Evolutionary conservation across 2,113 vertebrate genomes (phyloP), one percentile per base, ranked within the genome.

Genomic region (Mesocricetus auratus): DNA sequence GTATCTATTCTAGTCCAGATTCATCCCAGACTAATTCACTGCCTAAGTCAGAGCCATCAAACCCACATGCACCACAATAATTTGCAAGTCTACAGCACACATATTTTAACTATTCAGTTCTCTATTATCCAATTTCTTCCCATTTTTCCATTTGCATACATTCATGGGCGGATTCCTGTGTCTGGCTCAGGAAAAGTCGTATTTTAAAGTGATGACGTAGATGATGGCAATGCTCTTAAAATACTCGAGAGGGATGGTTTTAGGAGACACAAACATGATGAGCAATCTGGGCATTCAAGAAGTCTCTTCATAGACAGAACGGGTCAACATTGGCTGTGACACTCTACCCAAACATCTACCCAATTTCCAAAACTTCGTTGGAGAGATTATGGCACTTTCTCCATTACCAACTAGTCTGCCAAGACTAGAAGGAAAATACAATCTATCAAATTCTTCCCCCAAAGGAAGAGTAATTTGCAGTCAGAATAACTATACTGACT

Each of bases 361-460:
- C 74, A 31, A 53, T 47, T 39, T 58, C 66, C 24, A n/a, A 42
- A 22, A 50, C 69, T 82, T 33, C 24, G 60, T 58, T 26, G 73
- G 42, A 60, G n/a, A 69, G 42, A 2, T 29, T 87, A 22, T 86
- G 47, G 56, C 16, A 29, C 16, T 74, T 58, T 91, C 39, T 47
- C 45, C 26, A 47, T 26, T 9, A 69, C 15, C 50, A 62, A 82
- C 50, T 60, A 8, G 64, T 71, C 94, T 71, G 17, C 21, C 22
- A 93, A 68, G 19, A 82, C 4, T 10, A 33, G 31, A 19, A 78
- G 19, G 11, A 16, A 71, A 31, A 36, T 86, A 36, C 19, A 60
- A 19, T 92, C 62, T 77, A 68, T 89, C 47, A 45, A 91, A 74
- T 24, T 90, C n/a, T 93, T 93, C 29, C 73, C 24, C 58, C 58